These are phyloP conservation scores for Cyclura pinguis DNA, from an alignment of 2,797 vertebrate species.

Conservation along the genomic window DNA sequence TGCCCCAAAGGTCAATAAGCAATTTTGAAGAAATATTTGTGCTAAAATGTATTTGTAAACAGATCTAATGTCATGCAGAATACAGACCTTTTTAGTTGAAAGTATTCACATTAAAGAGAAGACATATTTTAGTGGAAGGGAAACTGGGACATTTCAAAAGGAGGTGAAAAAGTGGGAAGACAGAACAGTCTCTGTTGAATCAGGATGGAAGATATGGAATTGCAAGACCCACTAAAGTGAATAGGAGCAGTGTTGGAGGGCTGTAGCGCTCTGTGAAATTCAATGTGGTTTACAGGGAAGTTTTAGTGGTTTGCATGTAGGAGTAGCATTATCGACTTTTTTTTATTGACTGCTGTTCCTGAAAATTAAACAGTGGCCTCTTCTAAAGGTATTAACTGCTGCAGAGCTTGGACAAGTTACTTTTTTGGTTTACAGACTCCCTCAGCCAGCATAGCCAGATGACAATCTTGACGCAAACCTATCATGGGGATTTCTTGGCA, in stretches of 20 bases:
- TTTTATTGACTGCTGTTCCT: not conserved
- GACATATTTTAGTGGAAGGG: conserved; percentile 48
- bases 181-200: no score
- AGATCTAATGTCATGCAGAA: not conserved
- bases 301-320: not conserved
- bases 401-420: no score
- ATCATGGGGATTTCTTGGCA: no score
- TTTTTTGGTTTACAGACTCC: not conserved
- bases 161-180: no score
- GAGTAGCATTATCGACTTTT: not conserved
- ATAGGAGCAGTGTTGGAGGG: not conserved
- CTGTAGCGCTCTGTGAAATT: no score
- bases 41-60: conserved; percentile 62
- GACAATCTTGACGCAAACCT: no score
- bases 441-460: not conserved
- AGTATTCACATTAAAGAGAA: conserved; percentile 38
- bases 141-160: no score
- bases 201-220: not conserved
- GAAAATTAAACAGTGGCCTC: not conserved
- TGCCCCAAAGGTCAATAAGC: not conserved
- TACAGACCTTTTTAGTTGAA: not conserved
- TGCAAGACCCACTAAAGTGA: not conserved
- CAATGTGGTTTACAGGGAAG: not conserved
- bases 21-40: conserved; percentile 43
- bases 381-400: not conserved